A percentile compares a stretch with the other conserved stretches of the same genome.
These are phyloP conservation scores for Vidua macroura DNA, from an alignment of 2,113 vertebrate genomes.

Conservation along the genomic window DNA sequence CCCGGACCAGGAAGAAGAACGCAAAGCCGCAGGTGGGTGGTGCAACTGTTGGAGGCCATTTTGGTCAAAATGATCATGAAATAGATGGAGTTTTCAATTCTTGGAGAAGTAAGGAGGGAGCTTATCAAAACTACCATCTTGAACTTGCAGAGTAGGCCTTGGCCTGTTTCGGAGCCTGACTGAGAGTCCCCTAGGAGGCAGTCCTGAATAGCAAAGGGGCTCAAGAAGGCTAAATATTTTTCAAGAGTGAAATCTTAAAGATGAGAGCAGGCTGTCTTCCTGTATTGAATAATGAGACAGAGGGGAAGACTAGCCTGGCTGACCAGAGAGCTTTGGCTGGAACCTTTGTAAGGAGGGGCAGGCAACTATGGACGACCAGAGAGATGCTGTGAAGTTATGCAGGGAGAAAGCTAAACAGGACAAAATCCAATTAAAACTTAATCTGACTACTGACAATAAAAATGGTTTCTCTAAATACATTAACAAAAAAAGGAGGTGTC, in stretches of 20 bases:
- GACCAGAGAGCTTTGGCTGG: background rate
- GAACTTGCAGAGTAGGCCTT: background rate
- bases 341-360: background rate
- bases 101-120: background rate
- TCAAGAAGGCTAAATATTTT: background rate
- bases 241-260: background rate
- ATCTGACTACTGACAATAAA: background rate
- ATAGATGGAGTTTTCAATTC: background rate
- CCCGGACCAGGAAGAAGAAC: too few species aligned
- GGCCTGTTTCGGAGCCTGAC: background rate
- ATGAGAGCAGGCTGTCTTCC: background rate
- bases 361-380: background rate
- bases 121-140: background rate
- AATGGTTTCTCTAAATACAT: background rate
- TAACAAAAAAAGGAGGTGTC: background rate
- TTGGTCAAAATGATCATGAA: background rate
- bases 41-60: accelerated
- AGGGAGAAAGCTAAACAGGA: background rate
- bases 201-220: background rate
- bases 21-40: too few species aligned
- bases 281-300: background rate
- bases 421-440: background rate
- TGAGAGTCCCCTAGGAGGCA: background rate
- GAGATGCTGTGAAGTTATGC: background rate
- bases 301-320: too few species aligned